Evolutionary conservation across 2,888 invertebrate species (phyloP), one percentile per base, ranked within the genome.

Genomic region (Syrphus vitripennis): DNA sequence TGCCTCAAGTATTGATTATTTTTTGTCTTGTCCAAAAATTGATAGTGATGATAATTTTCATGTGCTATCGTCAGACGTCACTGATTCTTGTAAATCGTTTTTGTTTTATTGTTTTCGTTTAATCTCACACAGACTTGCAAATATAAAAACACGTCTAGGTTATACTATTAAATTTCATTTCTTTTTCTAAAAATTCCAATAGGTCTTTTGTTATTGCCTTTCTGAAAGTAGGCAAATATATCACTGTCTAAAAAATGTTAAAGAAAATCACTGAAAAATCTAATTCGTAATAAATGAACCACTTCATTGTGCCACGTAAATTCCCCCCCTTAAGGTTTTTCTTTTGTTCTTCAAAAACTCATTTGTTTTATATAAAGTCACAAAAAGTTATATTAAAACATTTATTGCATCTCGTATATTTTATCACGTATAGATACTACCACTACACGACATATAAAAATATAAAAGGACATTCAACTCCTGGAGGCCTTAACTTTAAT

Each of bases 401-500:
- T 61, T 61, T 24, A 29, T 31, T 31, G 12, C 63, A 63, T 16
- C 6, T 45, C 21, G 24, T 26, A 26, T 63, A 29, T 26, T 42
- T 63, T 42, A 42, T 63, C 42, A 61, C 57, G 57, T 40, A 48
- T 10, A 31, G 12, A 19, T 16, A 19, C 29, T 50, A 4, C n/a
- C n/a, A n/a, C n/a, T n/a, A n/a, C n/a, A n/a, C n/a, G n/a, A n/a
- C n/a, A n/a, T 4, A 55, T 29, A 16, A 16, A 34, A 1, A 4
- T 0, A 19, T 4, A 21, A 0, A 21, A 37, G 34, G 24, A 40
- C 29, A 61, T 61, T 61, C 59, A 61, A 37, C 59, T 40, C 29
- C 63, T 42, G 16, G 42, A 61, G 61, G 24, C 24, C 19, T 29
- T 6, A 65, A 45, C 45, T 65, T 65, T 59, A 45, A n/a, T n/a